A percentile compares a stretch with the other conserved stretches of the same genome.
These are phyloP conservation scores for Triops longicaudatus DNA, from an alignment of 1,140 invertebrate species.

Conservation along the genomic window DNA sequence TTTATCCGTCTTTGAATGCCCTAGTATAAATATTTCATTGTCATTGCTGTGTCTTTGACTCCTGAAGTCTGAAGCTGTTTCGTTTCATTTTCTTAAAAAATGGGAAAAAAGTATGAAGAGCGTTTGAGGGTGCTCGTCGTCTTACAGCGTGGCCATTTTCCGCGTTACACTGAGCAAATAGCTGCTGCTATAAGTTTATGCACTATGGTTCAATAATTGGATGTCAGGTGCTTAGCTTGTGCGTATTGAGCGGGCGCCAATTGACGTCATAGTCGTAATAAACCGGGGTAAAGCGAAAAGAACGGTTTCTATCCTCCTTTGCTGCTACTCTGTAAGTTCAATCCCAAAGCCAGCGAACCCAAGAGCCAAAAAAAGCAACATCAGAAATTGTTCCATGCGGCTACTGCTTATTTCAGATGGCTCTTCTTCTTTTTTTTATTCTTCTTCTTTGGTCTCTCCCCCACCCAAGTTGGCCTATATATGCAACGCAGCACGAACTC, in stretches of 20 bases:
- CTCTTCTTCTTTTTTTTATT: not conserved
- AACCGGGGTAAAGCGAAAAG: not conserved
- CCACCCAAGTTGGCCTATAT: not conserved
- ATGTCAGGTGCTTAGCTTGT: conserved; percentile 6
- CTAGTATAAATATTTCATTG: too few species aligned
- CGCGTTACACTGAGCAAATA: too few species aligned
- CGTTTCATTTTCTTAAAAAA: not conserved
- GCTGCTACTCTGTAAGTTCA: not conserved
- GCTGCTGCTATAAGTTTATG: not conserved
- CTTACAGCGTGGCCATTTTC: not conserved
- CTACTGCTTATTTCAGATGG: not conserved
- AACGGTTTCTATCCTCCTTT: not conserved
- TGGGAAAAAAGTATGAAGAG: too few species aligned
- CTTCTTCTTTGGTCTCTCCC: not conserved
- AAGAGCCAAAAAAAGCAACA: not conserved
- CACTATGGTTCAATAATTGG: conserved; percentile 2
- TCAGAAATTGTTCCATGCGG: not conserved
- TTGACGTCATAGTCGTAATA: not conserved
- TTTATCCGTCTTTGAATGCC: too few species aligned
- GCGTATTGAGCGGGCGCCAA: conserved; percentile 10
- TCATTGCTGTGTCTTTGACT: too few species aligned
- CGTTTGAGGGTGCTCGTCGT: not conserved
- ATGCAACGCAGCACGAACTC: not conserved
- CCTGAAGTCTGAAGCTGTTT: not conserved
- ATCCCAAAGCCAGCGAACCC: not conserved